Base-by-base conservation (phyloP, 2,888 invertebrate genomes). In the Eupithecia insigniata region DNA sequence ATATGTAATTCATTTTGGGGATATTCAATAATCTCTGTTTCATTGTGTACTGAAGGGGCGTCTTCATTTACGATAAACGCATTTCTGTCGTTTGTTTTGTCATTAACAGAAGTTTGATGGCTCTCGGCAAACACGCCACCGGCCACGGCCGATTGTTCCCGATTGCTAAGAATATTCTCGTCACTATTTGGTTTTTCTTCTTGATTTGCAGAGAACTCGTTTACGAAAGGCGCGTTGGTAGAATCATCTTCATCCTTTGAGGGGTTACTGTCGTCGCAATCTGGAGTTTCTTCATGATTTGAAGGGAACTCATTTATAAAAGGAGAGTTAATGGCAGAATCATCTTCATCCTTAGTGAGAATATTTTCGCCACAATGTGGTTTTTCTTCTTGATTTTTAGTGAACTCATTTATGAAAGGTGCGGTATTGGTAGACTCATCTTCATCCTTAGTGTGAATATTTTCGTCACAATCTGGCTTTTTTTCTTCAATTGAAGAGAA, bases 1-100 rank as follows among this genome's bases (percentile, higher is more conserved):
- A 67, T 65, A 39, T 69, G 69, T 58, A 69, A 43, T 67, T 71
- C 69, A 71, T 71, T 71, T 64, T 55, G 64, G 64, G 69, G 12
- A 69, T 66, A 71, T 18, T 62, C 64, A 51, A 46, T 34, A 18
- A 64, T 58, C 18, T 39, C 66, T 1, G 46, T 28, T 30, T 61
- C 62, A 58, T 70, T 60, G 8, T 70, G 71, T 43, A 60, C 32
- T 22, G 58, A 22, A 14, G 58, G 28, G 16, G 36, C 46, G 36
- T 60, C 28, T 58, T 69, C 34, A 34, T 71, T 69, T 36, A 26
- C 65, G 2, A 16, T 5, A 26, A 66, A 68, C 36, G 30, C 36
- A 62, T 6, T 28, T 58, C 67, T 67, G 8, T 32, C 18, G 16
- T 68, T 65, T 16, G 36, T 58, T 16, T 73, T 51, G 16, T 60